Percentiles rank a stretch among this genome's conserved stretches.
Conservation (phyloP, 2,888 invertebrate species). For the Melanchra persicariae region DNA sequence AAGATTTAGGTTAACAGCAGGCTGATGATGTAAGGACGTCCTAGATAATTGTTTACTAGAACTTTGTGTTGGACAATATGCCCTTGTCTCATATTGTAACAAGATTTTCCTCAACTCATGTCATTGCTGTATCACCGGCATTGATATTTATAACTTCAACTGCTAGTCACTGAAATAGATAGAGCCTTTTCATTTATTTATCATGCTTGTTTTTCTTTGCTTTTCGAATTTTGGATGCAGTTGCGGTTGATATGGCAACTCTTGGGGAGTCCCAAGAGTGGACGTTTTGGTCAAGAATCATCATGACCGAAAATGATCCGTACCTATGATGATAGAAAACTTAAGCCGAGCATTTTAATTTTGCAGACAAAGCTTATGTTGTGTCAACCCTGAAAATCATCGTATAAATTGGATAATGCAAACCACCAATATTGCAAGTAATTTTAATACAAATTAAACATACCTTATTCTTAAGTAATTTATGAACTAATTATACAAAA, state of each 20-base stretch:
- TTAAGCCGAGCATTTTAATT: not conserved
- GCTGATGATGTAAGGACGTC: constrained; percentile 60
- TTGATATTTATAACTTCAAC: constrained; percentile 39
- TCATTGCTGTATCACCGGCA: constrained; percentile 50
- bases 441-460: constrained; percentile 42
- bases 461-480: constrained; percentile 29
- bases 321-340: not conserved
- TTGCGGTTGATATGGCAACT: no score
- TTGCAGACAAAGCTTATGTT: not conserved
- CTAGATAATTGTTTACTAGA: constrained; percentile 66
- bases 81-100: constrained; percentile 65
- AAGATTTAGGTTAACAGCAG: constrained; percentile 51
- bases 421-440: constrained; percentile 56
- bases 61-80: constrained; percentile 56
- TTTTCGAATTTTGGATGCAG: no score
- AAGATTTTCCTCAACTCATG: constrained; percentile 65
- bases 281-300: not conserved
- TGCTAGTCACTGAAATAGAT: constrained; percentile 6
- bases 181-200: not conserved
- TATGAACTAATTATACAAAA: constrained; percentile 44
- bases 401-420: constrained; percentile 57
- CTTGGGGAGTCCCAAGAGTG: not conserved
- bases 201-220: not conserved
- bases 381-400: constrained; percentile 64
- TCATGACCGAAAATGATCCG: no score